These are phyloP conservation scores for Mormyrops boulengeri DNA, from an alignment of 2,797 vertebrate genomes.

Conservation along the genomic window DNA sequence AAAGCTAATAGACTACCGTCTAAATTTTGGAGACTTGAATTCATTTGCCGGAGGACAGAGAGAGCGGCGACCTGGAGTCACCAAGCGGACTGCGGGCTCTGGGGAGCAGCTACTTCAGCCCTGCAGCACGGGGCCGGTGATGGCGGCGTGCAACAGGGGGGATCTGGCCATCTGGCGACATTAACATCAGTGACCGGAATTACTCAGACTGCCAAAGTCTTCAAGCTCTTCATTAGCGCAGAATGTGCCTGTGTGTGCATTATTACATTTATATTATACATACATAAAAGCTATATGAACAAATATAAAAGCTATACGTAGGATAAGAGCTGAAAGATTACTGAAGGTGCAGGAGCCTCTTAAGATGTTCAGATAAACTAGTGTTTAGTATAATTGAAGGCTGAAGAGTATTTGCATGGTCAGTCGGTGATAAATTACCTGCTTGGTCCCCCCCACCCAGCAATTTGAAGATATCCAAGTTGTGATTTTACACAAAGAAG, in stretches of 20 bases:
- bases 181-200: slow-evolving; percentile 30
- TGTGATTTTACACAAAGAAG: slow-evolving; percentile 87
- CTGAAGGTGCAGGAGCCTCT: not conserved
- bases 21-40: not conserved
- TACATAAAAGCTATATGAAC: not conserved
- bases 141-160: not conserved
- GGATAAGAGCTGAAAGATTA: not conserved
- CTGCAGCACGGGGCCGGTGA: not conserved
- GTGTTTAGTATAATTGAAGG: not conserved
- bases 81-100: not conserved
- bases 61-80: not conserved
- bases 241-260: not conserved
- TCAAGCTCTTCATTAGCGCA: no score
- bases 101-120: not conserved
- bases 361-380: not conserved
- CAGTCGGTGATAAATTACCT: not conserved
- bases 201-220: slow-evolving; percentile 25
- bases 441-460: slow-evolving; percentile 51
- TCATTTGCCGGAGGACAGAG: not conserved
- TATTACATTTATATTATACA: not conserved
- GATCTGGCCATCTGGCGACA: slow-evolving; percentile 29
- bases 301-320: not conserved
- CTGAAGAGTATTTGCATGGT: not conserved
- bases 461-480: slow-evolving; percentile 83
- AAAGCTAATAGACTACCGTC: not conserved